Percentiles rank a stretch among this genome's conserved stretches.
These are phyloP conservation scores for Psammodynastes pulverulentus DNA, from an alignment of 2,113 vertebrate genomes.

Conservation along the genomic window DNA sequence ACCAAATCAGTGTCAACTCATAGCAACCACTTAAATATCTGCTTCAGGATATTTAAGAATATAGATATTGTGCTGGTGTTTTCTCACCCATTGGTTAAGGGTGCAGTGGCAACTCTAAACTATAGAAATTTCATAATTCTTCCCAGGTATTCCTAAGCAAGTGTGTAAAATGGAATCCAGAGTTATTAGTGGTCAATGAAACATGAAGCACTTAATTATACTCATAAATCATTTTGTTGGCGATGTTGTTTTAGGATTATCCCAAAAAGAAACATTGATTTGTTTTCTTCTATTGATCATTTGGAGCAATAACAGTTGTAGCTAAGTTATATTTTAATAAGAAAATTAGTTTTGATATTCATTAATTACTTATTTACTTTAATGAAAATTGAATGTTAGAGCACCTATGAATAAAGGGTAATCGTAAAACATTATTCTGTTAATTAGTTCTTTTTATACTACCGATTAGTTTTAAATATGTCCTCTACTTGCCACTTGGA, in stretches of 20 bases:
- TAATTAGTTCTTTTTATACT: conserved; percentile 77
- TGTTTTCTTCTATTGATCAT: neutral
- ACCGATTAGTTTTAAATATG: conserved; percentile 73
- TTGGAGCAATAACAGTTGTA: neutral
- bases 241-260: neutral
- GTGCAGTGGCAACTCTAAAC: neutral
- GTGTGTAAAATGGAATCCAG: neutral
- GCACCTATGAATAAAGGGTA: conserved; percentile 71
- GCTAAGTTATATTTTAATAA: conserved; percentile 33
- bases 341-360: conserved; percentile 59
- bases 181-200: neutral
- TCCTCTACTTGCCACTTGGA: conserved; percentile 75
- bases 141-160: accelerated
- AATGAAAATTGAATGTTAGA: conserved; percentile 56
- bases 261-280: neutral
- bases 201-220: conserved; percentile 25
- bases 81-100: neutral
- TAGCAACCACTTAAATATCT: neutral
- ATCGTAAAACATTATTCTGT: conserved; percentile 69
- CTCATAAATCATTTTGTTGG: neutral
- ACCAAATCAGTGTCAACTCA: neutral
- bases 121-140: neutral
- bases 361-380: conserved; percentile 62
- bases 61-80: neutral
- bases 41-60: neutral